Percentiles rank a stretch among this genome's conserved stretches.
Evolutionary conservation across 2,888 invertebrate species (phyloP).

Genomic region (Flexamia atlantica): DNA sequence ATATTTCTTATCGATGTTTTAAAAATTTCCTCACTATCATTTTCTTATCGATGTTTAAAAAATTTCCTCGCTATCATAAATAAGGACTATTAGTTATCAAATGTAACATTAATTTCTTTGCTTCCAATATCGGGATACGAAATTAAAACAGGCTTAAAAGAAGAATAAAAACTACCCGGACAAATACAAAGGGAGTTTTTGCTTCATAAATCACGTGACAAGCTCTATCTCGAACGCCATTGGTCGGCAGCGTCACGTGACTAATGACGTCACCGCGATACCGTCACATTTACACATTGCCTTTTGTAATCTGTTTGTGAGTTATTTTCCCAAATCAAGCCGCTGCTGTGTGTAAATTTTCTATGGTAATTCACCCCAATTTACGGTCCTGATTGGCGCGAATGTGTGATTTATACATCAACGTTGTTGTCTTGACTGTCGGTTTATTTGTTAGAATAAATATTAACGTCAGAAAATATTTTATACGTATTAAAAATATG

Average conservation of each 20-base stretch:
- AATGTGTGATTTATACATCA: constrained; percentile 18
- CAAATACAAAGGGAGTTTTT: constrained; percentile 28
- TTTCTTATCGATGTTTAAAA: no score
- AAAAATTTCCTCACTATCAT: no score
- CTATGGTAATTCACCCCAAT: constrained; percentile 6
- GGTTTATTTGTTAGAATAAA: no score
- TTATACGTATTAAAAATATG: no score
- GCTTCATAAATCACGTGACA: constrained; percentile 39
- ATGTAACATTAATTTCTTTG: no score
- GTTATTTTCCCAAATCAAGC: constrained; percentile 19
- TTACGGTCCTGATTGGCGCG: not conserved
- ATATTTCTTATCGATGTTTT: no score
- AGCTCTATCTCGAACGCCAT: constrained; percentile 27
- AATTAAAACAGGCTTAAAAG: no score
- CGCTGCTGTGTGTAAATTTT: constrained; percentile 4
- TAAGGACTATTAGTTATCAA: no score
- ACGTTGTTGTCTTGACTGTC: no score
- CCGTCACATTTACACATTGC: constrained; percentile 30
- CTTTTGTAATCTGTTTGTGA: constrained; percentile 32
- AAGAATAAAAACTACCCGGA: not conserved
- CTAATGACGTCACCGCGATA: constrained; percentile 45
- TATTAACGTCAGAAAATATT: no score
- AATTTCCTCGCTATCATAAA: no score
- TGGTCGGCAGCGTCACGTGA: constrained; percentile 28
- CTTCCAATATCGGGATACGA: no score